Base-by-base conservation (phyloP, 2,797 vertebrate species). In the Pantherophis alleghaniensis region DNA sequence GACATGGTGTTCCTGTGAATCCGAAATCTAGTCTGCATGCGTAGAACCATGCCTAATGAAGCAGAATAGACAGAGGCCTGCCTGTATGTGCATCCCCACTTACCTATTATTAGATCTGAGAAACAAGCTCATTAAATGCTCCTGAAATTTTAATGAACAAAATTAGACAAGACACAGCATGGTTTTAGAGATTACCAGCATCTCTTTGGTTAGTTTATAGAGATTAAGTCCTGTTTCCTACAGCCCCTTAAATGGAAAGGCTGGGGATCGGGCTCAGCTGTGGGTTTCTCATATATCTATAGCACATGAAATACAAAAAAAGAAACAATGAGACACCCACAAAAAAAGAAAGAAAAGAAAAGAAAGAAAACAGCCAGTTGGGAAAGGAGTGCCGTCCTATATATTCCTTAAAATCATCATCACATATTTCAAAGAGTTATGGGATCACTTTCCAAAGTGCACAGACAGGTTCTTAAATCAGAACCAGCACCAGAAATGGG, bases 401-500 rank as follows among this genome's bases (percentile, higher is more conserved):
- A 86, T 9, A 32, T 63, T 57, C 57, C 16, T 18, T 63, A 60
- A 57, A 24, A 61, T n/a, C 12, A 88, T 18, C 56, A 37, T 6
- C 56, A 26, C 37, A 10, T 42, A 47, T 83, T 59, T 42, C 5
- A 69, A 83, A 61, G 5, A 26, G 16, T 26, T 12, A 86, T 2
- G 74, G 66, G 86, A 79, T 56, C 42, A 10, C 47, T 51, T 89
- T 89, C n/a, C 4, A n/a, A 91, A 74, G 18, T 12, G n/a, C 3
- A 10, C 57, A 47, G 28, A 26, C 10, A 47, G 55, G 32, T 7
- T 5, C 24, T 37, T 47, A n/a, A 93, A 87, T 92, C 32, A 3
- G 47, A 94, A 88, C 89, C 16, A 2, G 93, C 92, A 59, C 86
- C 5, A 0, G 28, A 61, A 88, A 60, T 53, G 92, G 90, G 95